Evolutionary conservation across 2,113 vertebrate species (phyloP).

Genomic region (Nesospiza acunhae): DNA sequence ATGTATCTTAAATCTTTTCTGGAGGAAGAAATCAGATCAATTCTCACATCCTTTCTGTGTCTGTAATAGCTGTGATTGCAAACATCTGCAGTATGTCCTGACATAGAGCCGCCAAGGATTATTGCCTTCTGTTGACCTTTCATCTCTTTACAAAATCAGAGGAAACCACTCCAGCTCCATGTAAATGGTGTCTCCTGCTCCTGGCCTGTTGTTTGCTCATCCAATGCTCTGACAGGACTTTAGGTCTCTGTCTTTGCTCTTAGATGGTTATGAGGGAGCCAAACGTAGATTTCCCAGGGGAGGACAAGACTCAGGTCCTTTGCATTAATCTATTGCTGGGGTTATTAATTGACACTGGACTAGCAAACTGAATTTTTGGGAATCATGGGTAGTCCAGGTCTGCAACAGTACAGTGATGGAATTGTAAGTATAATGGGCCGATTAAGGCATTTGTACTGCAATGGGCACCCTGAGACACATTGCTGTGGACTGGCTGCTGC

Average conservation of each 20-base stretch:
- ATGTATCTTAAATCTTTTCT: background rate
- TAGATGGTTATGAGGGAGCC: background rate
- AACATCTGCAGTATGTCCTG: background rate
- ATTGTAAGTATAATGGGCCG: background rate
- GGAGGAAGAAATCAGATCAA: background rate
- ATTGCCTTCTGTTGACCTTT: background rate
- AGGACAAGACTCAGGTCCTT: background rate
- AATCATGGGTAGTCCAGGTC: background rate
- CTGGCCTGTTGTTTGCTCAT: background rate
- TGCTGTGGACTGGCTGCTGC: fast-evolving
- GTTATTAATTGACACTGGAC: background rate
- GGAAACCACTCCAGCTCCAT: background rate
- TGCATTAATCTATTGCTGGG: background rate
- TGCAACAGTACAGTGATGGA: background rate
- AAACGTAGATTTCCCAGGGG: background rate
- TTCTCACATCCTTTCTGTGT: background rate
- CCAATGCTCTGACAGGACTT: fast-evolving
- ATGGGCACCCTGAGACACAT: background rate
- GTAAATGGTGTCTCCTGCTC: background rate
- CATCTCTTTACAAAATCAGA: background rate
- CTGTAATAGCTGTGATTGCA: background rate
- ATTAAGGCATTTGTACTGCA: background rate
- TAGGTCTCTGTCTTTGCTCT: background rate
- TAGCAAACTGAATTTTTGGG: background rate
- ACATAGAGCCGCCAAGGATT: background rate